phyloP scores from a whole-genome alignment of 1,140 invertebrate genomes.

The Episyrphus balteatus region DNA sequence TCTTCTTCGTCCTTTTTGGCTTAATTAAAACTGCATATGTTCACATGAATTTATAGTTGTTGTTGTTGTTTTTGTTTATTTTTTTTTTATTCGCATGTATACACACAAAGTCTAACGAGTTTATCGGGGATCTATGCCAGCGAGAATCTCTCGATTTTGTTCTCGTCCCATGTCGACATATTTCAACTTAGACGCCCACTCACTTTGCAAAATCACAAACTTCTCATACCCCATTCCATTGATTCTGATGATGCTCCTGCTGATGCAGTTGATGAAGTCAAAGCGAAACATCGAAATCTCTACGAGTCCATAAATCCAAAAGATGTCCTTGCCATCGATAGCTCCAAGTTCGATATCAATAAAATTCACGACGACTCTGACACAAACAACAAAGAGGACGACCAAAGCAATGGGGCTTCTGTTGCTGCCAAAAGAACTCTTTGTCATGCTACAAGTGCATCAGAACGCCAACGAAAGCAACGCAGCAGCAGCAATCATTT shows the following conservation, averaged over 20 bases:
- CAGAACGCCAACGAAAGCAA: too few relatives aligned
- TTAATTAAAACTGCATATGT: not conserved
- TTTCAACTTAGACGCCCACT: slow-evolving; percentile 5
- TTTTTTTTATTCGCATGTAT: not conserved
- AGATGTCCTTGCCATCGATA: not conserved
- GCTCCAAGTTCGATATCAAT: not conserved
- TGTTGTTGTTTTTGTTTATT: not conserved
- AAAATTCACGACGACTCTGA: not conserved
- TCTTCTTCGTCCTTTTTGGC: not conserved
- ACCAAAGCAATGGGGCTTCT: not conserved
- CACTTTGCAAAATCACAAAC: slow-evolving; percentile 2
- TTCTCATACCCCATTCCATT: slow-evolving; percentile 1
- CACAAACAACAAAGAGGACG: not conserved
- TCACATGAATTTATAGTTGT: not conserved
- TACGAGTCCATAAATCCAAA: not conserved
- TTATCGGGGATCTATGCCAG: slow-evolving; percentile 10
- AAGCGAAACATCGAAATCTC: too few relatives aligned
- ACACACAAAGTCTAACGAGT: slow-evolving; percentile 4
- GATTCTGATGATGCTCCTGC: too few relatives aligned
- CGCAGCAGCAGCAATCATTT: too few relatives aligned
- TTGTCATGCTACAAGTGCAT: too few relatives aligned
- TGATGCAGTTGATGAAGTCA: too few relatives aligned
- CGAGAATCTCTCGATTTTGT: slow-evolving; percentile 11
- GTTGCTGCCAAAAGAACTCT: not conserved
- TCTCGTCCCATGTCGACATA: slow-evolving; percentile 10